Conservation (phyloP, 2,113 vertebrate genomes). For the Reinhardtius hippoglossoides region DNA sequence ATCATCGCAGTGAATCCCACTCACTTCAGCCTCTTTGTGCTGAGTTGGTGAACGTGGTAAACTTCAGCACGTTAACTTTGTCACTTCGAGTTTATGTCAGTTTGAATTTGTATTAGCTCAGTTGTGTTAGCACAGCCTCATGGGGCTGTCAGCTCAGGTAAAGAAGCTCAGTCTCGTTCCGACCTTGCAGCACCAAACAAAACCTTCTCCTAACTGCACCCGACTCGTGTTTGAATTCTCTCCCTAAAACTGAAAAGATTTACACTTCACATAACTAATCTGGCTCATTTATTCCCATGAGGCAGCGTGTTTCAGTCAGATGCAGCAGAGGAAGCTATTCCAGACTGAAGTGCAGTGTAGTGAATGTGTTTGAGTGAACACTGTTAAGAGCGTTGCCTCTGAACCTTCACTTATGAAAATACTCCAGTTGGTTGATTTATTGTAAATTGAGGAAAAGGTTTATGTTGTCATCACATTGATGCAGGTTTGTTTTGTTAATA, state of each 20-base stretch:
- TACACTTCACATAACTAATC: neutral
- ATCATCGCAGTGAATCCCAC: too few species aligned
- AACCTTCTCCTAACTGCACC: too few species aligned
- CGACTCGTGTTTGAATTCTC: too few species aligned
- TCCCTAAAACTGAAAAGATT: neutral
- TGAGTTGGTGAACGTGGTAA: neutral
- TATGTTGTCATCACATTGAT: constrained; percentile 9
- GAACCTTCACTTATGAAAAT: neutral
- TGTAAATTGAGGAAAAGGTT: constrained; percentile 1
- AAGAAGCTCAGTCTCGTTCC: too few species aligned
- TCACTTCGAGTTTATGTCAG: neutral
- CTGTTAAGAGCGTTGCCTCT: neutral
- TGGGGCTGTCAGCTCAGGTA: too few species aligned
- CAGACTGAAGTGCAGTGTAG: neutral
- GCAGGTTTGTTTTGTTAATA: constrained; percentile 42
- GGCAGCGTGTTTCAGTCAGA: neutral
- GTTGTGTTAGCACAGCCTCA: neutral
- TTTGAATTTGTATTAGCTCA: neutral
- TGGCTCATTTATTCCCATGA: neutral
- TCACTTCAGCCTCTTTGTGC: too few species aligned
- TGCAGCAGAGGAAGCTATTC: neutral
- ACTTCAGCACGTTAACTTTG: neutral
- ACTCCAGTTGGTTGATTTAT: neutral
- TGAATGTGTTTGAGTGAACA: neutral
- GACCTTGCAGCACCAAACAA: too few species aligned